Evolutionary conservation across 2,113 vertebrate genomes (phyloP).

Genomic region (Pelobates fuscus): DNA sequence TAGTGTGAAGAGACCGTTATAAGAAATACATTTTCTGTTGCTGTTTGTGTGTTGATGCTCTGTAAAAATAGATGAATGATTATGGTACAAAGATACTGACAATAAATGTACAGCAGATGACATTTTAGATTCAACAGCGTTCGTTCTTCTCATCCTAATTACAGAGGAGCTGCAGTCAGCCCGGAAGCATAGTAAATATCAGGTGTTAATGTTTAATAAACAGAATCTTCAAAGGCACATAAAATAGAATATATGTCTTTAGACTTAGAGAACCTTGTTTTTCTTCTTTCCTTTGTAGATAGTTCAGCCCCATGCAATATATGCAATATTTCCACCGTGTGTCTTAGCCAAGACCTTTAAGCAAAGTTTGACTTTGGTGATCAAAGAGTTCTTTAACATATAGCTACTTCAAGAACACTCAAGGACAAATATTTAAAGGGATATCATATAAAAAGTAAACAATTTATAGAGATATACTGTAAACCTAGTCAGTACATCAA

Average conservation of each 20-base stretch:
- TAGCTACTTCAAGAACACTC: constrained; percentile 24
- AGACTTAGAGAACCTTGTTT: constrained; percentile 21
- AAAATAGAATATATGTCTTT: constrained; percentile 49
- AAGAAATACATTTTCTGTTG: too few relatives aligned
- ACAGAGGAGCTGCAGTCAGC: constrained; percentile 10
- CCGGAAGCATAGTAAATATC: constrained; percentile 40
- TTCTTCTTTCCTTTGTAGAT: constrained; percentile 24
- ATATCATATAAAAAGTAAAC: not conserved
- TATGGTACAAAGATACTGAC: constrained; percentile 31
- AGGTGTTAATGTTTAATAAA: constrained; percentile 51
- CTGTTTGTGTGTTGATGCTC: too few relatives aligned
- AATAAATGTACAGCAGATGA: constrained; percentile 28
- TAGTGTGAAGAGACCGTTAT: too few relatives aligned
- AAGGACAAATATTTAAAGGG: constrained; percentile 39
- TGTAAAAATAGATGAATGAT: constrained; percentile 10
- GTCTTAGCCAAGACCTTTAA: constrained; percentile 16
- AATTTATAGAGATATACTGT: not conserved
- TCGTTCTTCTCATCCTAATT: constrained; percentile 37
- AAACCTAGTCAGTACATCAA: not conserved
- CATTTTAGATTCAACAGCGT: constrained; percentile 36
- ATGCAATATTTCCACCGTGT: constrained; percentile 39
- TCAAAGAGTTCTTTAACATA: constrained; percentile 32
- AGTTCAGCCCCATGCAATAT: constrained; percentile 13
- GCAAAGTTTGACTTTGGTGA: constrained; percentile 19
- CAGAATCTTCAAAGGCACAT: constrained; percentile 47